Base-by-base conservation (phyloP, 2,797 vertebrate species). In the Trichosurus vulpecula region DNA sequence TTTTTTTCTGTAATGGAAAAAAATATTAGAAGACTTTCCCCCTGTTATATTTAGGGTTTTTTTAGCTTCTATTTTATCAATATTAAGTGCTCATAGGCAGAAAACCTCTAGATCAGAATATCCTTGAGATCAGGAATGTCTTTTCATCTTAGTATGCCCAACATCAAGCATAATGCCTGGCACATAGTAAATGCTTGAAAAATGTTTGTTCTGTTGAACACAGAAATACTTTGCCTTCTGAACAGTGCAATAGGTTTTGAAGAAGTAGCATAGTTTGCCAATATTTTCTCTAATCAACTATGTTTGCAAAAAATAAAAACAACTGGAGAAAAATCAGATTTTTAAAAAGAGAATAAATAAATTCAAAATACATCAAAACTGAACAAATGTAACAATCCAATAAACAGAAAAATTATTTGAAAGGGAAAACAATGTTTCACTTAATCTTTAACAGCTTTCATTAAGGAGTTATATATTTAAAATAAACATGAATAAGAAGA, bases 321-420 rank as follows among this genome's bases (percentile, higher is more conserved):
- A 92, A 93, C 8, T 90, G 47, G 92, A 91, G 93, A 58, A 30
- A 52, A 96, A 92, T 92, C 9, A 51, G 96, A n/a, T 66, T 22
- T n/a, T 2, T 35, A 89, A 81, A 0, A 56, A 91, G 25, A 27
- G 27, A 57, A 92, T 22, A 94, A 54, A 0, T 54, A 47, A 90
- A 3, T 35, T 35, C 30, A 0, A 87, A 54, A 91, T 61, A 6
- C 5, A 27, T n/a, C 55, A 93, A 93, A 94, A 74, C 52, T 14
- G 47, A 52, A 91, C 12, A 61, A 91, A 92, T 41, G 35, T 13
- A 51, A 57, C 55, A 95, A 90, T 57, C 10, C 19, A 93, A 95
- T 41, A 90, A 2, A 57, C 3, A 90, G 27, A 93, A 91, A 93
- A 4, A 0, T 52, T 35, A n/a, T 54, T 4, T n/a, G 19, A 14